Percentiles rank a stretch among this genome's conserved stretches.
Evolutionary conservation across 1,140 invertebrate species (phyloP).

Genomic region (Periplaneta americana): DNA sequence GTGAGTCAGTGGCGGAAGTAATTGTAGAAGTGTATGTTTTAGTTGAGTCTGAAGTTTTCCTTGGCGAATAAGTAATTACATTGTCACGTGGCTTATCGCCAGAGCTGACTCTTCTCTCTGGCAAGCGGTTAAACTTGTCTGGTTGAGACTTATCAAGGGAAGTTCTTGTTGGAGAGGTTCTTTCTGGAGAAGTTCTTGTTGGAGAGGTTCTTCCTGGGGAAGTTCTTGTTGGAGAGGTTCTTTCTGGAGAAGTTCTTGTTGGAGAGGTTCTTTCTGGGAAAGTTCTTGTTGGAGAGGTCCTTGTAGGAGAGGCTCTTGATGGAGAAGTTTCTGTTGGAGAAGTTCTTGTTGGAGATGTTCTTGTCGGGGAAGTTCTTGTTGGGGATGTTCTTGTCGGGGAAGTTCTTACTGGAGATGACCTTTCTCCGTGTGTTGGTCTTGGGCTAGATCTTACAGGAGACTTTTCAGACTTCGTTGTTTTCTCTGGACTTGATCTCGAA

Average conservation of each 20-base stretch:
- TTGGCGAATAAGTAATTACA: background rate
- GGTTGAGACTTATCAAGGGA: background rate
- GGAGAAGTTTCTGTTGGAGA: background rate
- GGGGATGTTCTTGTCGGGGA: background rate
- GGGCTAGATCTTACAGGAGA: background rate
- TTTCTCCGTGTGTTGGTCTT: background rate
- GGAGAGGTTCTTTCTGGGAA: background rate
- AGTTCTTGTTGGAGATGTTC: too few species aligned
- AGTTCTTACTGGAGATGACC: background rate
- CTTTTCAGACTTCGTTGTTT: background rate
- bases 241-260: too few species aligned
- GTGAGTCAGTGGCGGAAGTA: background rate
- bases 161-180: background rate
- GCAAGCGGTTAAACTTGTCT: background rate
- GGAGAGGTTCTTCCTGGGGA: background rate
- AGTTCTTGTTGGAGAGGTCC: too few species aligned
- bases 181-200: background rate
- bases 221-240: too few species aligned
- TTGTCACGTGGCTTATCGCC: slow-evolving; percentile 22
- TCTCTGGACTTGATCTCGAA: slow-evolving; percentile 20
- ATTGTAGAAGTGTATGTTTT: background rate
- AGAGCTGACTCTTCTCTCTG: slow-evolving; percentile 20
- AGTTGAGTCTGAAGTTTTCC: slow-evolving; percentile 21
- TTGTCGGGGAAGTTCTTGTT: background rate
- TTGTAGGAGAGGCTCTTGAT: background rate